Conservation (phyloP, 2,113 vertebrate genomes). For the Gallinago jamesoni region DNA sequence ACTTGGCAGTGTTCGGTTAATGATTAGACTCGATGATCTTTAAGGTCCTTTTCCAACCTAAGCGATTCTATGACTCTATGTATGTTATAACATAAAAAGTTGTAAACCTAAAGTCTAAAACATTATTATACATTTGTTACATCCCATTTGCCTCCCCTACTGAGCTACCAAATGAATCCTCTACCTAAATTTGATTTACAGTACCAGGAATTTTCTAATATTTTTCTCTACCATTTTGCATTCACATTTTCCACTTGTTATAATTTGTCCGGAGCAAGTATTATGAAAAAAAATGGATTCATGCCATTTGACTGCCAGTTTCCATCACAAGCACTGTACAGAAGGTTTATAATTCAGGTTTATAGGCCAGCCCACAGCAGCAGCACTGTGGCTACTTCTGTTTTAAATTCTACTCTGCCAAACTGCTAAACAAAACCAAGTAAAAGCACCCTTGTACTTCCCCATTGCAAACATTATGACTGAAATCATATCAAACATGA, state of each 20-base stretch:
- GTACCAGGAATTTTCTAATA: background rate
- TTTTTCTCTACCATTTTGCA: background rate
- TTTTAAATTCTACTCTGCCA: background rate
- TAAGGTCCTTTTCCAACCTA: background rate
- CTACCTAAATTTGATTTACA: background rate
- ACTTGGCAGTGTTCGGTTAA: background rate
- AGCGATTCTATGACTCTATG: background rate
- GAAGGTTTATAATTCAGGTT: background rate
- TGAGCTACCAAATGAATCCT: background rate
- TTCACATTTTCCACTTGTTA: background rate
- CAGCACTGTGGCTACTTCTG: background rate
- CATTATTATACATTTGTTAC: background rate
- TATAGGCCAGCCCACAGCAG: background rate
- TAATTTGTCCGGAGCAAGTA: background rate
- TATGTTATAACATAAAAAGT: background rate
- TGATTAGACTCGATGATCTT: background rate
- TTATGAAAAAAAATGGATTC: background rate
- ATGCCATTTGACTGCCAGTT: background rate
- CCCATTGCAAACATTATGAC: background rate
- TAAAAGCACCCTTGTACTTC: background rate
- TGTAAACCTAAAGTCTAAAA: background rate
- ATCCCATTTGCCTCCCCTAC: background rate
- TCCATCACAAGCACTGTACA: background rate
- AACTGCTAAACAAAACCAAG: slow-evolving; percentile 22
- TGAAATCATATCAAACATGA: background rate